Evolutionary conservation across 1,140 invertebrate genomes (phyloP).

Genomic region (Eriosoma lanigerum): DNA sequence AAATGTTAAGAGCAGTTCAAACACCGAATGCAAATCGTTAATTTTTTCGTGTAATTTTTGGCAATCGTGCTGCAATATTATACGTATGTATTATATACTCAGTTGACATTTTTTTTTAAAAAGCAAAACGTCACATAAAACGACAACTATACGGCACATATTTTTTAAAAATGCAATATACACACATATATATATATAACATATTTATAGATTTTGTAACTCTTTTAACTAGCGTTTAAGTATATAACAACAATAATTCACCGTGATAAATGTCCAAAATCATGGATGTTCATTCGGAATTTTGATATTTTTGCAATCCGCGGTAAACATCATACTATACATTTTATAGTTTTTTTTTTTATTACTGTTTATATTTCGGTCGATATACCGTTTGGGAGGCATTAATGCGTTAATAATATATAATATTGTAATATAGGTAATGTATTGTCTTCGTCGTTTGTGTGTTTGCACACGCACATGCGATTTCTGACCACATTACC

Average conservation of each 20-base stretch:
- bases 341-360: not conserved
- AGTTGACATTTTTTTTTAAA: not conserved
- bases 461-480: not conserved
- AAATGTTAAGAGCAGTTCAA: no score
- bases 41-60: not conserved
- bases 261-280: not conserved
- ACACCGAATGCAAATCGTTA: no score
- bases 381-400: not conserved
- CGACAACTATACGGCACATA: not conserved
- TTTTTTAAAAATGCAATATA: not conserved
- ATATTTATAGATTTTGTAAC: not conserved
- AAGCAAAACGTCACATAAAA: slow-evolving; percentile 14
- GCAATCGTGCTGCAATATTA: not conserved
- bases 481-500: no score
- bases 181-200: no score
- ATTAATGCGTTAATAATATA: not conserved
- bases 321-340: no score
- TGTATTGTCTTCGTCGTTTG: not conserved
- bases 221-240: not conserved
- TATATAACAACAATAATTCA: not conserved
- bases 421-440: no score
- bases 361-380: not conserved
- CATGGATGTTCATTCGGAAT: not conserved
- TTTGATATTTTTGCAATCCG: not conserved
- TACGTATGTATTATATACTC: not conserved